Evolutionary conservation across 1,140 invertebrate species (phyloP), one percentile per base, ranked within the genome.

Genomic region (Apis florea): DNA sequence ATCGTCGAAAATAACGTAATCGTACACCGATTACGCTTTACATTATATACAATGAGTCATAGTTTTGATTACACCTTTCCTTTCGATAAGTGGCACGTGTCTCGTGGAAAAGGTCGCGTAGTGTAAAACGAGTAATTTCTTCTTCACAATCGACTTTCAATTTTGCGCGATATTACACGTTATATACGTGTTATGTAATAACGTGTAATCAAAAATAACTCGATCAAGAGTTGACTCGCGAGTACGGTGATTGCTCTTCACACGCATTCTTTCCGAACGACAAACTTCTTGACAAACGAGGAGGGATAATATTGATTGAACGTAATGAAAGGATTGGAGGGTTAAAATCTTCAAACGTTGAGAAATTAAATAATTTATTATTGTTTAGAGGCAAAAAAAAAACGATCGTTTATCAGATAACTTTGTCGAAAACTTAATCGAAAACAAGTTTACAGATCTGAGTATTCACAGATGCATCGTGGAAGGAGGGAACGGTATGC

Each of bases 161-260:
- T 75, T 75, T 53, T 9, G 17, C 15, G 15, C 8, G n/a, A 4
- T 66, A 66, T 58, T 75, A 66, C n/a, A 19, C 21, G 19, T 6
- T 31, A 47, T 79, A 31, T 31, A 31, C 3, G 3, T 2, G 31
- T 40, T 40, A 40, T 40, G 5, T 40, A 40, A 40, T 40, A 61
- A 72, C 59, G 15, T 19, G 58, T 72, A 72, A 72, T 72, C 68
- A 10, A 59, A n/a, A n/a, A 10, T 47, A 54, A 79, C 19, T n/a
- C 47, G 77, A 54, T 63, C 54, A 26, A 63, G n/a, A n/a, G 53
- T 17, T 24, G 6, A 4, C 6, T 10, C 54, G 12, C 11, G 26
- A n/a, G 53, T 51, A 24, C 47, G 10, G 49, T 47, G 24, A 56
- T 56, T 68, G 21, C 21, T 2, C 21, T 12, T 6, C 0, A 12